Base-by-base conservation (phyloP, 2,113 vertebrate genomes). In the Montifringilla adamsi region DNA sequence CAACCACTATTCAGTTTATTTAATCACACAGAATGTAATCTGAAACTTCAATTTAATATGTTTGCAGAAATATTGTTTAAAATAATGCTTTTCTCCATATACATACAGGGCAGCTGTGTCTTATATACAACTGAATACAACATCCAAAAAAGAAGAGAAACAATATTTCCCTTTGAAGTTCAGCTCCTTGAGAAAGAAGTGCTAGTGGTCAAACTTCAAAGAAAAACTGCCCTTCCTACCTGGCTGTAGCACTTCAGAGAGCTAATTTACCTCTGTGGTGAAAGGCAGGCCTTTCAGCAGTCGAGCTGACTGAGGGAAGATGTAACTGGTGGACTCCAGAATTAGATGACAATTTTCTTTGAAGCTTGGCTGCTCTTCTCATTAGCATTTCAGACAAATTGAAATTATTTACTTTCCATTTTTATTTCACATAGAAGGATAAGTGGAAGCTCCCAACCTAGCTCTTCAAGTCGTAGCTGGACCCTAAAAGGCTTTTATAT, bases 161-260 rank as follows among this genome's bases (percentile, higher is more conserved):
- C 60, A 92, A 3, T 84, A 78, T 77, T 91, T 95, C 24, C 55
- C 89, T 95, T 96, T 95, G 93, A 95, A 95, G 94, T 85, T 88
- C 50, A 47, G 37, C 60, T 93, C n/a, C 50, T 87, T 82, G 43
- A 85, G 78, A 93, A 94, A 91, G 46, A 82, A 94, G 49, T 23
- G 59, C 74, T 95, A 88, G 82, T 95, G 82, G 91, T 90, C 89
- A 87, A 87, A 94, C 94, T 95, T 97, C 97, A 97, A 97, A 96
- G 92, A 76, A 64, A 95, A 96, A 27, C 20, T 85, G 81, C 70
- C 91, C 87, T 96, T 89, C 67, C 74, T 93, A 85, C 78, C 87
- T 92, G 84, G 84, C 59, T 69, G 81, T 14, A 95, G 72, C 16
- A 89, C 72, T 96, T 97, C 94, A 96, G 84, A 96, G 19, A 81